Percentiles rank a stretch among this genome's conserved stretches.
Evolutionary conservation across 2,888 invertebrate species (phyloP).

Genomic region (Rhamphomyia laevipes): DNA sequence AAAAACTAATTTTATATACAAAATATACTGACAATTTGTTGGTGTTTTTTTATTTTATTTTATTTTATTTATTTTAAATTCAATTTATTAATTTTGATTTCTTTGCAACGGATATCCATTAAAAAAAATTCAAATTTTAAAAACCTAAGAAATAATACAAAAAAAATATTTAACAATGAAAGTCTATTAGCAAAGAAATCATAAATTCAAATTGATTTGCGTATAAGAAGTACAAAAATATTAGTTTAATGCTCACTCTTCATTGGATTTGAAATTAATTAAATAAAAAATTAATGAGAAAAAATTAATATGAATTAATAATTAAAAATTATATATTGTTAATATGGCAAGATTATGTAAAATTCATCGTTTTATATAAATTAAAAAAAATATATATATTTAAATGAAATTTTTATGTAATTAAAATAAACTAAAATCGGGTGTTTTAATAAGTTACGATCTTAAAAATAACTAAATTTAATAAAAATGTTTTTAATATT

Average conservation of each 20-base stretch:
- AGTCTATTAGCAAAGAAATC: constrained; percentile 31
- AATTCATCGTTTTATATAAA: constrained; percentile 13
- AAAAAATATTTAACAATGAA: constrained; percentile 20
- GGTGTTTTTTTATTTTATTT: too few relatives aligned
- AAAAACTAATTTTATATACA: too few relatives aligned
- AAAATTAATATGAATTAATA: constrained; percentile 5
- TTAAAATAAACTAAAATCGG: constrained; percentile 1
- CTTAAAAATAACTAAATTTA: too few relatives aligned
- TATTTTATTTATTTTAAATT: too few relatives aligned
- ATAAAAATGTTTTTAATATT: too few relatives aligned
- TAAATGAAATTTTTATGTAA: constrained; percentile 6
- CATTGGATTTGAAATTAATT: neutral
- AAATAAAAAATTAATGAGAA: constrained; percentile 1
- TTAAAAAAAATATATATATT: too few relatives aligned
- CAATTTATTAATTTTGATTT: constrained; percentile 25
- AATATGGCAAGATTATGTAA: constrained; percentile 38
- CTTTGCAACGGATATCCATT: constrained; percentile 34
- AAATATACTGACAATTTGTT: too few relatives aligned
- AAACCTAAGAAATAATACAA: neutral
- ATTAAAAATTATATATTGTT: constrained; percentile 22
- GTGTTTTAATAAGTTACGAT: too few relatives aligned
- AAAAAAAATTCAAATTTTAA: constrained; percentile 7
- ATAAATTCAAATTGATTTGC: neutral
- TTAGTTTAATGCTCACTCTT: neutral
- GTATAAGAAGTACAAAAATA: neutral